These are phyloP conservation scores for Podarcis lilfordi DNA, from an alignment of 2,797 vertebrate genomes.

Conservation along the genomic window DNA sequence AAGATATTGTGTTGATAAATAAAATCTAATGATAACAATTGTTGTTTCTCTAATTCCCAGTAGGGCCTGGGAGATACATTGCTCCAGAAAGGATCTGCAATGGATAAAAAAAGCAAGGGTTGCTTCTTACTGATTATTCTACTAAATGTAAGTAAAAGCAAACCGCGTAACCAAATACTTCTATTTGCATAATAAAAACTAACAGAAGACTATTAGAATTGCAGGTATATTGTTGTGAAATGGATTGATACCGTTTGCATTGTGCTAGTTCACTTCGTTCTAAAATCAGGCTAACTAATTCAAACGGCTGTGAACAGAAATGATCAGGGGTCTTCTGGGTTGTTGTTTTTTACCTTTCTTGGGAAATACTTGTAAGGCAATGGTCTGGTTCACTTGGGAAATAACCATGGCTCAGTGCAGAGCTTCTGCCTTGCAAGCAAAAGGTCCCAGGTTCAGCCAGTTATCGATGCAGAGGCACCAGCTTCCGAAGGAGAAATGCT, in stretches of 20 bases:
- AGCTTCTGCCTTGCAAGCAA: too few relatives aligned
- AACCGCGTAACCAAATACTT: background rate
- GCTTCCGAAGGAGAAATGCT: too few relatives aligned
- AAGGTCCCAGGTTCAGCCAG: too few relatives aligned
- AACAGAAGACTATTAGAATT: background rate
- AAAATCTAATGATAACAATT: conserved; percentile 25
- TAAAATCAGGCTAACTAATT: background rate
- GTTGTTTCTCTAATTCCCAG: conserved; percentile 56
- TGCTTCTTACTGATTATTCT: conserved; percentile 67
- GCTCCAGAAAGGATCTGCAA: conserved; percentile 54
- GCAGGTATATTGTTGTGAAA: background rate
- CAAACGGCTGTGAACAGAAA: background rate
- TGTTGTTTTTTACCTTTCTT: background rate
- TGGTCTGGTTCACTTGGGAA: too few relatives aligned
- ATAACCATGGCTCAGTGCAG: too few relatives aligned
- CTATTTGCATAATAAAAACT: background rate
- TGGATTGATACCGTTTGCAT: background rate
- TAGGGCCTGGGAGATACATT: conserved; percentile 17
- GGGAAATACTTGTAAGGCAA: background rate
- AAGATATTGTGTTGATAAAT: background rate
- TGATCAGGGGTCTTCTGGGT: background rate
- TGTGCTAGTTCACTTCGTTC: background rate
- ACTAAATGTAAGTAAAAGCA: conserved; percentile 65
- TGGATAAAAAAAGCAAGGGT: conserved; percentile 57
- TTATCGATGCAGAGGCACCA: too few relatives aligned